Evolutionary conservation across 1,140 invertebrate species (phyloP), one percentile per base, ranked within the genome.

Genomic region (Oppia nitens): DNA sequence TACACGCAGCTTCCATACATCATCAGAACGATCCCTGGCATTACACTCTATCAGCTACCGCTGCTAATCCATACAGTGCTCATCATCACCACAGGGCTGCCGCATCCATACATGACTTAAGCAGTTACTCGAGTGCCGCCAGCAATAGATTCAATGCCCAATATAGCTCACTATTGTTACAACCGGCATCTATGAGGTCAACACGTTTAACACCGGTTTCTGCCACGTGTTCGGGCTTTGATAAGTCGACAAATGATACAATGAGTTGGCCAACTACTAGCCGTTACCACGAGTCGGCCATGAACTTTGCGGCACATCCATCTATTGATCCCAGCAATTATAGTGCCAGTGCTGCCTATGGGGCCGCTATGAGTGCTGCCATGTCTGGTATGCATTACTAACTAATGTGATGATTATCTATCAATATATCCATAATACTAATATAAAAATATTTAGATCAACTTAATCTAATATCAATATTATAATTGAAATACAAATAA

Each of bases 11-110:
- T 27, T 9, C 24, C 3, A 29, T 29, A n/a, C 53, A 54, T 29
- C 53, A 54, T 25, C 53, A 54, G 20, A 54, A 29, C 28, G 53
- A 54, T 29, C 53, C 53, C n/a, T 54, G 53, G 53, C 53, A 54
- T 29, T 54, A 54, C 28, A 21, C 53, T 11, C 20, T 54, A 20
- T 54, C 53, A 3, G 28, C 53, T 11, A 28, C 53, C 9, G 53
- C 53, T 26, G 53, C 53, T 26, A 12, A 6, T 11, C 11, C 9
- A 11, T 25, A 12, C 4, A 28, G 27, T 25, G 11, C 9, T 9
- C 12, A 12, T 26, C 53, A 54, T 29, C 53, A 54, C 20, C 32
- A 40, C 32, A 6, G 17, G 6, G 28, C 53, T 25, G n/a, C 53
- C n/a, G 24, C 24, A 11, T 3, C 53, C 11, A 54, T 54, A 9